phyloP scores from a whole-genome alignment of 2,888 invertebrate genomes.

The Phytoseiulus persimilis region DNA sequence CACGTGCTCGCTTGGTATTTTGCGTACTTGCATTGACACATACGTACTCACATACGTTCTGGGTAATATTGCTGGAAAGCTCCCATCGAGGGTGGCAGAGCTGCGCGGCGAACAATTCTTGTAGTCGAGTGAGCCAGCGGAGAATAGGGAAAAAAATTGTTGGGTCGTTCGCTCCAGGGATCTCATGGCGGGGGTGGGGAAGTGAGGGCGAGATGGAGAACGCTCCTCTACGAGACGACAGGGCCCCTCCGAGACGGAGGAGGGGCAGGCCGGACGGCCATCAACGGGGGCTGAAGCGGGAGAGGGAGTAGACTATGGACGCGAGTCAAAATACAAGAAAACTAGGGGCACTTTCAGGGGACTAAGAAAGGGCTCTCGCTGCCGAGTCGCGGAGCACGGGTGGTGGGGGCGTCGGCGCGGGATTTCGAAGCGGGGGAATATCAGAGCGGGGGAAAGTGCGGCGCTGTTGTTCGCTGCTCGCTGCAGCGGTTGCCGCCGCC shows the following conservation, averaged over 20 bases:
- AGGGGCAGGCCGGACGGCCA: not conserved
- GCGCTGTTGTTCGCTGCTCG: not conserved
- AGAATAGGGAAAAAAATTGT: not conserved
- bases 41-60: too few species aligned
- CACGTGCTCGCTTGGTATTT: too few species aligned
- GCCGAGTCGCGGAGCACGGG: not conserved
- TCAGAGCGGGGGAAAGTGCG: not conserved
- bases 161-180: not conserved
- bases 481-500: slow-evolving; percentile 30
- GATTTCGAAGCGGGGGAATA: not conserved
- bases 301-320: not conserved
- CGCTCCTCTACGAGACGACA: not conserved
- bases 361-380: not conserved
- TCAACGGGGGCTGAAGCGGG: not conserved
- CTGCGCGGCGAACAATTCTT: not conserved
- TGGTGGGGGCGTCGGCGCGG: not conserved
- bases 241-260: not conserved
- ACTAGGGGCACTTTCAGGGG: not conserved
- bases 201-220: not conserved
- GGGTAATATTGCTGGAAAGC: not conserved
- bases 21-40: too few species aligned
- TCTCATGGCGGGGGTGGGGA: too few species aligned
- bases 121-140: not conserved
- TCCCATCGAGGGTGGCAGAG: not conserved
- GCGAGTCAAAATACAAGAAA: not conserved